These are phyloP conservation scores for Lasioglossum figueresi DNA, from an alignment of 2,888 invertebrate genomes.

Conservation along the genomic window DNA sequence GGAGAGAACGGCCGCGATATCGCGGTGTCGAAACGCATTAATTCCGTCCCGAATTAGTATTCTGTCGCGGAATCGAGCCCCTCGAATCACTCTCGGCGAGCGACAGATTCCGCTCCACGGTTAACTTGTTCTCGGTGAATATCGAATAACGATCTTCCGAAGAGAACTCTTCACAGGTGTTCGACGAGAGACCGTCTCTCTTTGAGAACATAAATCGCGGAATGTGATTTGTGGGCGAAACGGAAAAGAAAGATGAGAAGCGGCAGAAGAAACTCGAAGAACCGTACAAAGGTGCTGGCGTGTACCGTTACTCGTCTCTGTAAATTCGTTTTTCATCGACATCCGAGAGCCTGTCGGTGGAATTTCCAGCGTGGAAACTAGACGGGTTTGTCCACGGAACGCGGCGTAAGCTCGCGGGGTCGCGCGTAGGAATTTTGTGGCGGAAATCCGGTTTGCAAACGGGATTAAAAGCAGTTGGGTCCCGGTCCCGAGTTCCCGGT, in stretches of 20 bases:
- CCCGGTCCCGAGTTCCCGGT: conserved; percentile 49
- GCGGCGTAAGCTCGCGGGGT: conserved; percentile 11
- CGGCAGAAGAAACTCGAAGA: background rate
- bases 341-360: background rate
- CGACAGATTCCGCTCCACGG: conserved; percentile 24
- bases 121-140: conserved; percentile 46
- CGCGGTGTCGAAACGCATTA: conserved; percentile 4
- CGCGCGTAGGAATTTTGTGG: conserved; percentile 49
- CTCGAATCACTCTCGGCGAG: conserved; percentile 2
- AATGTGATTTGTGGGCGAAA: conserved; percentile 10
- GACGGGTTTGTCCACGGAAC: background rate
- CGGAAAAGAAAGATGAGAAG: background rate
- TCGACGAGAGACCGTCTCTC: background rate
- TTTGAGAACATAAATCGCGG: conserved; percentile 10
- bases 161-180: conserved; percentile 37
- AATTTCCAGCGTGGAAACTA: conserved; percentile 18
- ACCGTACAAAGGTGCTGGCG: background rate
- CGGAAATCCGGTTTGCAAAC: conserved; percentile 53
- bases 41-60: background rate
- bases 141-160: conserved; percentile 40
- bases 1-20: background rate
- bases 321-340: background rate
- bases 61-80: background rate
- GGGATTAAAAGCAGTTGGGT: conserved; percentile 61
- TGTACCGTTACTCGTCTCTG: background rate